Conservation (phyloP, 2,888 invertebrate genomes). For the Megamerina dolium region DNA sequence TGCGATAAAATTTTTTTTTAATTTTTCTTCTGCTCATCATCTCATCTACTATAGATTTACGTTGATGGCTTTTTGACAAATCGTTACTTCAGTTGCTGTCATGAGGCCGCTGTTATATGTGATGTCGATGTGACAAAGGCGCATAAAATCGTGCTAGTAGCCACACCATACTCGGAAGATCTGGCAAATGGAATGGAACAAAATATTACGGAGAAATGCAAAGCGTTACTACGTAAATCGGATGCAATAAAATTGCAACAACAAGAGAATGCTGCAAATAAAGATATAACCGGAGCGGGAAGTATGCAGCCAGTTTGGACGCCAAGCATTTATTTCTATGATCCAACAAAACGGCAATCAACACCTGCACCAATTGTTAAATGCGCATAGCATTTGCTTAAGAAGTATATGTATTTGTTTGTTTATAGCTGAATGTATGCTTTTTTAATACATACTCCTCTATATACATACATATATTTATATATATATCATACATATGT, state of each 20-base stretch:
- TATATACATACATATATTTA: no score
- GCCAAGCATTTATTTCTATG: constrained; percentile 36
- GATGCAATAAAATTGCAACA: constrained; percentile 19
- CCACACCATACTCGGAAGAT: constrained; percentile 26
- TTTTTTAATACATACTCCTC: no score
- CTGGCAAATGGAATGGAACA: constrained; percentile 7
- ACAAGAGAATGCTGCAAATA: no score
- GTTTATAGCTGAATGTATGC: no score
- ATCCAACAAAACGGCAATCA: constrained; percentile 20
- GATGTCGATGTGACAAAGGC: constrained; percentile 34
- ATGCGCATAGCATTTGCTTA: no score
- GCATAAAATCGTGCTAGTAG: constrained; percentile 40
- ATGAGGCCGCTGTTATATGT: constrained; percentile 39
- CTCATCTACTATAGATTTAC: constrained; percentile 31
- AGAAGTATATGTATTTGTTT: no score
- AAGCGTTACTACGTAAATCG: constrained; percentile 20
- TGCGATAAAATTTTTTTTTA: no score
- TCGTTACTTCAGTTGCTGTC: constrained; percentile 35
- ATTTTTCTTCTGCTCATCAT: neutral
- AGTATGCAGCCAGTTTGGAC: constrained; percentile 30
- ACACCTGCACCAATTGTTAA: neutral
- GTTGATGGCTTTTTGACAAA: constrained; percentile 43
- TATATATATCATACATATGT: no score
- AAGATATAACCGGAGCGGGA: no score
- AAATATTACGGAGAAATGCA: constrained; percentile 11